Evolutionary conservation across 2,888 invertebrate species (phyloP).

Genomic region (Neria commutata): DNA sequence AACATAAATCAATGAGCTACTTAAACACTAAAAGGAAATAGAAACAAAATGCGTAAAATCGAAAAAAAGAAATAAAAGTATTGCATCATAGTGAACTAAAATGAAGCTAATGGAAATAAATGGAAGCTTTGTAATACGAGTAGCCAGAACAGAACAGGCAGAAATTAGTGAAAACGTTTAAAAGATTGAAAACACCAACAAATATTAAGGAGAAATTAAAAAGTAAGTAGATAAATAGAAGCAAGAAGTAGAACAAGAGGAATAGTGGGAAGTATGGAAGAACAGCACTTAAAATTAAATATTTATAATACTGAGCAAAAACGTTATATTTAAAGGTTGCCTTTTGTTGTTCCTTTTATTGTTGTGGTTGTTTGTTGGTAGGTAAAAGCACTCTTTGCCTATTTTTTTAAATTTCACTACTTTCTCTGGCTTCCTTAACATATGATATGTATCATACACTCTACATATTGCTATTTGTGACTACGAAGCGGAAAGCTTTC

Average conservation of each 20-base stretch:
- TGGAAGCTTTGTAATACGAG: neutral
- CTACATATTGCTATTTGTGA: neutral
- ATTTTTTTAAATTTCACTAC: slow-evolving; percentile 6
- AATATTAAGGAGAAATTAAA: no score
- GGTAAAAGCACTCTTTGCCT: no score
- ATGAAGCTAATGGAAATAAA: neutral
- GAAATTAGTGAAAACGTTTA: neutral
- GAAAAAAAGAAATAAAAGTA: slow-evolving; percentile 1
- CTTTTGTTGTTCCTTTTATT: neutral
- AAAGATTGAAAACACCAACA: neutral
- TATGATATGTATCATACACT: neutral
- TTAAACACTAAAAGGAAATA: neutral
- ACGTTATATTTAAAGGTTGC: slow-evolving; percentile 39
- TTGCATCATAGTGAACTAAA: neutral
- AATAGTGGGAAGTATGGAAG: slow-evolving; percentile 20
- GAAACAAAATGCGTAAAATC: neutral
- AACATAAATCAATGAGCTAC: slow-evolving; percentile 1
- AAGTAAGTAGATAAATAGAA: neutral
- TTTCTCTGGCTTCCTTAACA: slow-evolving; percentile 9
- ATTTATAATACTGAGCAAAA: slow-evolving; percentile 62
- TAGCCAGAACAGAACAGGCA: neutral
- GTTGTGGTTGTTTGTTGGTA: neutral
- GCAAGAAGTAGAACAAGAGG: no score
- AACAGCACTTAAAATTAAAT: slow-evolving; percentile 57
- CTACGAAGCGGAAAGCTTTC: no score